Percentiles rank a stretch among this genome's conserved stretches.
phyloP scores from a whole-genome alignment of 2,888 invertebrate species.

The Lapara coniferarum region DNA sequence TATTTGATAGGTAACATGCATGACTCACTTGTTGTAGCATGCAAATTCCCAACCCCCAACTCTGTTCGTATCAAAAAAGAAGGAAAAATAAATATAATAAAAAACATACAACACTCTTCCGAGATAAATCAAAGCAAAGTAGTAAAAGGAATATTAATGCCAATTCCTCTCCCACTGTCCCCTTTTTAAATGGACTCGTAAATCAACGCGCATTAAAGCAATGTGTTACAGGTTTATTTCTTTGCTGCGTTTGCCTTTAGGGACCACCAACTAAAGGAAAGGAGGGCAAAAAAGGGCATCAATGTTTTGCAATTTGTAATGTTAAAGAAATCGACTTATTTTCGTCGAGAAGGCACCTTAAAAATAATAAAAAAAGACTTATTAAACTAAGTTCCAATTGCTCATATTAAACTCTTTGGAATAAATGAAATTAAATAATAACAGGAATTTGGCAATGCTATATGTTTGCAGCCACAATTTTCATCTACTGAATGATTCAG shows the following conservation, averaged over 20 bases:
- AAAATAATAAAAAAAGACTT: slow-evolving; percentile 49
- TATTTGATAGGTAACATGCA: background rate
- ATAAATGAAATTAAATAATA: slow-evolving; percentile 60
- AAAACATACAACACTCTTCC: background rate
- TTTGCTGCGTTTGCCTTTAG: too few species aligned
- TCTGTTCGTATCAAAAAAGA: background rate
- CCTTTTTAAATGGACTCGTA: too few species aligned
- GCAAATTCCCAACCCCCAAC: background rate
- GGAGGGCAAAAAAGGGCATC: too few species aligned
- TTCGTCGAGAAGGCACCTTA: slow-evolving; percentile 38
- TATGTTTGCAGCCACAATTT: slow-evolving; percentile 60
- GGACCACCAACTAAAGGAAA: too few species aligned
- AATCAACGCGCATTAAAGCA: too few species aligned
- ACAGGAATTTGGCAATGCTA: slow-evolving; percentile 70
- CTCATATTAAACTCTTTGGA: slow-evolving; percentile 73
- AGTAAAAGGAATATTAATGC: too few species aligned
- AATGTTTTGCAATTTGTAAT: slow-evolving; percentile 20
- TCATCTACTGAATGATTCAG: slow-evolving; percentile 57
- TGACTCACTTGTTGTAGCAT: background rate
- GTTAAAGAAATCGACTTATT: slow-evolving; percentile 30
- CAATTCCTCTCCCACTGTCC: too few species aligned
- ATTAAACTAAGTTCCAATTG: slow-evolving; percentile 65
- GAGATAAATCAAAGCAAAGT: background rate
- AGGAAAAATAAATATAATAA: slow-evolving; percentile 2
- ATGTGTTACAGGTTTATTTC: too few species aligned